Evolutionary conservation across 2,888 invertebrate species (phyloP), one percentile per base, ranked within the genome.

Genomic region (Hydropsyche betteni): DNA sequence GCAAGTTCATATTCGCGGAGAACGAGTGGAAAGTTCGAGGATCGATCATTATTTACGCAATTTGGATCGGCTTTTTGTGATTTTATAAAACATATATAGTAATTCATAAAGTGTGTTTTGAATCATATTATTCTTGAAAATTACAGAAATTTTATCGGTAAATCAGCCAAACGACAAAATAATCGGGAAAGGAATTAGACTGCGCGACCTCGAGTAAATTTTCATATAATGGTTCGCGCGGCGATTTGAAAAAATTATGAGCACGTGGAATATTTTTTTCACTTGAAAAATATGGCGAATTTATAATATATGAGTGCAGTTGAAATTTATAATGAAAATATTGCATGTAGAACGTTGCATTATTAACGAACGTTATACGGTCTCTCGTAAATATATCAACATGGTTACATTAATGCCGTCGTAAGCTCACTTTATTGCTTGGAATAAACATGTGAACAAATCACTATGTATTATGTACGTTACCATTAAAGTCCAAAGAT

Each of bases 161-260:
- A 58, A 58, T 58, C 58, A 16, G 24, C 16, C 58, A 58, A 58
- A 58, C 24, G 58, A 58, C 58, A 58, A 58, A 58, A 58, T 58
- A 58, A 58, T 58, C 58, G 58, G 58, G 58, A 58, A 58, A 58
- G 24, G 16, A 58, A 58, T 58, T 58, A 58, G 58, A 58, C 58
- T 24, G 24, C n/a, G 8, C 16, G 58, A 58, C 58, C 24, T 16
- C 16, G 16, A 55, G 58, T 14, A 58, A 58, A 58, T 58, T 58
- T 58, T 58, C 58, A 58, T 58, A 58, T 16, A 58, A 58, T 24
- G 16, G 4, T 58, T 14, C 58, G 6, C 14, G 53, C 53, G 53
- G 14, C 6, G n/a, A 16, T 16, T 8, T 14, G 58, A 24, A 24
- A 24, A 58, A 58, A 58, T 10, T 55, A n/a, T n/a, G 55, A n/a